Percentiles rank a stretch among this genome's conserved stretches.
These are phyloP conservation scores for Trematomus loennbergii DNA, from an alignment of 2,113 vertebrate genomes.

Conservation along the genomic window DNA sequence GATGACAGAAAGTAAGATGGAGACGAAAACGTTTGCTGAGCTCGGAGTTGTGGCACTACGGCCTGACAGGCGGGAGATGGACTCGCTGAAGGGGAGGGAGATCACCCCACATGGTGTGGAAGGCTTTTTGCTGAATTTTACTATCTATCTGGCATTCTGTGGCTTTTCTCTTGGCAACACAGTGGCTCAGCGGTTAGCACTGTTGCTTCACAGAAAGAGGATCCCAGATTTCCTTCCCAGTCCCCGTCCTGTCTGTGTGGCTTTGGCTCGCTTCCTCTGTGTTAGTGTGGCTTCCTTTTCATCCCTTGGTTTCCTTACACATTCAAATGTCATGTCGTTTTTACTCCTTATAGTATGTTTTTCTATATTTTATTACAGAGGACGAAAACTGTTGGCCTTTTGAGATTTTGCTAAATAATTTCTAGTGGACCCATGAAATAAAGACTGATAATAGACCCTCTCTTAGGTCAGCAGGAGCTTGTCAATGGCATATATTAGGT, in stretches of 20 bases:
- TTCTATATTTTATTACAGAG: neutral
- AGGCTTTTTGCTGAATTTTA: constrained; percentile 43
- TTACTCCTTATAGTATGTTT: neutral
- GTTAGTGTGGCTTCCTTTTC: neutral
- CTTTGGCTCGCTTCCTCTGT: neutral
- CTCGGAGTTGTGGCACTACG: constrained; percentile 61
- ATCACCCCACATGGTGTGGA: constrained; percentile 27
- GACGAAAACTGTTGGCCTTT: neutral
- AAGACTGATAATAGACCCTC: neutral
- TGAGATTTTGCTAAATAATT: neutral
- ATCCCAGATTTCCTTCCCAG: constrained; percentile 18
- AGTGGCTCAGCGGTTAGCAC: constrained; percentile 26
- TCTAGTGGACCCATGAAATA: neutral
- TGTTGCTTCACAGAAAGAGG: constrained; percentile 14
- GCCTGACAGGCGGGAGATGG: constrained; percentile 58
- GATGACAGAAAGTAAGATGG: constrained; percentile 73
- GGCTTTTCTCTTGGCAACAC: constrained; percentile 16
- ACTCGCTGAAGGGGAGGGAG: constrained; percentile 41
- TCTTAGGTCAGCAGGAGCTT: neutral
- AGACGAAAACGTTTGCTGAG: constrained; percentile 73
- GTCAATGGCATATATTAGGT: too few relatives aligned
- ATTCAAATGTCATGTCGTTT: neutral
- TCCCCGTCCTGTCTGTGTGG: constrained; percentile 2
- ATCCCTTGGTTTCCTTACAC: neutral
- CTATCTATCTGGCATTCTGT: constrained; percentile 27